phyloP scores from a whole-genome alignment of 30 jellyfish, hydroid and myxozoan genomes.

The Calvadosia cruxmelitensis region DNA sequence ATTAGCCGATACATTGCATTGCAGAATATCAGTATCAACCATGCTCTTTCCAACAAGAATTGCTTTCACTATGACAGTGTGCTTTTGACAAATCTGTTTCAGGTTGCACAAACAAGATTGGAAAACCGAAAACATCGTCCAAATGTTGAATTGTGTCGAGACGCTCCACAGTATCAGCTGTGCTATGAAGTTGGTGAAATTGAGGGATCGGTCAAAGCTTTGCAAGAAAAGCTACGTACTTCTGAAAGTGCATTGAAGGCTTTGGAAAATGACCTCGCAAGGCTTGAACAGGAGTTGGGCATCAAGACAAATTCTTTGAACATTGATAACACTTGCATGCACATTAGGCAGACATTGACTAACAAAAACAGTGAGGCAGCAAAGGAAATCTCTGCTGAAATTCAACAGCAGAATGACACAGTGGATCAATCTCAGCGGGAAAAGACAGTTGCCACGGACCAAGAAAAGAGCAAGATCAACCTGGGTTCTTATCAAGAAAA shows the following conservation, averaged over 20 bases:
- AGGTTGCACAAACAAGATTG: constrained; percentile 95
- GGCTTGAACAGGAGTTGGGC: constrained; percentile 68
- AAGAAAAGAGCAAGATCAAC: too few relatives aligned
- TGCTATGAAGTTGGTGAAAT: constrained; percentile 93
- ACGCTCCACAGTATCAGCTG: constrained; percentile 85
- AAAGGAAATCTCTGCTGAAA: too few relatives aligned
- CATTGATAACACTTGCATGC: constrained; percentile 74
- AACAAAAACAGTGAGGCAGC: too few relatives aligned
- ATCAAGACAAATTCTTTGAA: constrained; percentile 59
- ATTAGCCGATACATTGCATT: too few relatives aligned
- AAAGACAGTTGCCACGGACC: too few relatives aligned
- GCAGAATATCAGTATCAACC: too few relatives aligned
- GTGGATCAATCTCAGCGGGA: too few relatives aligned
- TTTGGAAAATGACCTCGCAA: constrained; percentile 54
- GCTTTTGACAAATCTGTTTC: neutral
- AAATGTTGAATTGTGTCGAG: constrained; percentile 86
- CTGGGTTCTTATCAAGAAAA: too few relatives aligned
- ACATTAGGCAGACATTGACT: constrained; percentile 35
- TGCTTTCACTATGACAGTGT: too few relatives aligned
- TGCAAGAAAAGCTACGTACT: constrained; percentile 44
- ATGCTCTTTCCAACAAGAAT: too few relatives aligned
- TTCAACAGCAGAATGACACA: too few relatives aligned
- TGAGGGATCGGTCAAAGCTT: constrained; percentile 60
- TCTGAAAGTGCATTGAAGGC: constrained; percentile 76
- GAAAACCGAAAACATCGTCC: constrained; percentile 76